These are phyloP conservation scores for Darevskia mixta DNA, from an alignment of 2,797 vertebrate species.

Conservation along the genomic window DNA sequence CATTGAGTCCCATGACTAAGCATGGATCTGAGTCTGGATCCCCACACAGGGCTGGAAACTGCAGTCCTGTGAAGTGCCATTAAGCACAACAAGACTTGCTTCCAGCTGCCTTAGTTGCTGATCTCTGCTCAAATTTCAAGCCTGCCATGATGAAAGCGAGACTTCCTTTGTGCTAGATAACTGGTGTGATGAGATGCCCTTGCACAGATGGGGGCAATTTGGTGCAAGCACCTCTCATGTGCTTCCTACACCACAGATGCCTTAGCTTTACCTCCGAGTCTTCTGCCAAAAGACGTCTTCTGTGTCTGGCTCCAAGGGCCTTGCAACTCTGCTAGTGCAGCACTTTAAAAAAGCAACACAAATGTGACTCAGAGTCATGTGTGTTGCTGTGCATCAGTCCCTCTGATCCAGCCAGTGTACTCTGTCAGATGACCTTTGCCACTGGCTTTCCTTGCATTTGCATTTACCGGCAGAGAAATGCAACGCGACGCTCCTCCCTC, in stretches of 20 bases:
- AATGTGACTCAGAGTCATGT: slow-evolving; percentile 3
- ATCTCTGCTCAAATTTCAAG: neutral
- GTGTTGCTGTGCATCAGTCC: slow-evolving; percentile 1
- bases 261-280: neutral
- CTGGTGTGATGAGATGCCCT: neutral
- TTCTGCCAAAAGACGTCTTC: neutral
- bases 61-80: no score
- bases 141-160: neutral
- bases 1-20: neutral
- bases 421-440: slow-evolving; percentile 30
- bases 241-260: neutral
- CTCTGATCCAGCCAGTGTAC: neutral
- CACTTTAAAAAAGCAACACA: neutral
- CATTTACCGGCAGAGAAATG: slow-evolving; percentile 29
- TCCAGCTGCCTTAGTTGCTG: neutral
- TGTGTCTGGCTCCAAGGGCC: neutral
- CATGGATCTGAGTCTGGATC: neutral
- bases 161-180: neutral
- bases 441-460: slow-evolving; percentile 13
- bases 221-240: neutral
- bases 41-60: neutral
- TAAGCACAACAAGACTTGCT: neutral
- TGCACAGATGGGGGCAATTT: neutral
- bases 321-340: neutral
- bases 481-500: slow-evolving; percentile 5